These are phyloP conservation scores for Liopterus haemorrhoidalis DNA, from an alignment of 2,888 invertebrate genomes.

Conservation along the genomic window DNA sequence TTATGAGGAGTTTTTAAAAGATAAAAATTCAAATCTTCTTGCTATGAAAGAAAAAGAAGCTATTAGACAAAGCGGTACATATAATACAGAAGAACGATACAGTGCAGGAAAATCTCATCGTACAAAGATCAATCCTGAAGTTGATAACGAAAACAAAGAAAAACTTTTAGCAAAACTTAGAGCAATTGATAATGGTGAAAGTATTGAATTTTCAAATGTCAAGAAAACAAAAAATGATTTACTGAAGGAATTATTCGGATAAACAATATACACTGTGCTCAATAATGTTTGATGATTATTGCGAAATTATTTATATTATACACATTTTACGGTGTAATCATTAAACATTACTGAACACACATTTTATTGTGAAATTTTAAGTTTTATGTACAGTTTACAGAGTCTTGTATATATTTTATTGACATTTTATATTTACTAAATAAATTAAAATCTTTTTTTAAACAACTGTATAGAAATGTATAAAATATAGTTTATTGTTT, in stretches of 20 bases:
- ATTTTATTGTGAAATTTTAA: no score
- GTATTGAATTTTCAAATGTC: constrained; percentile 30
- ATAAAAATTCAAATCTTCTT: constrained; percentile 10
- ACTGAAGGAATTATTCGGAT: constrained; percentile 37
- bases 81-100: constrained; percentile 26
- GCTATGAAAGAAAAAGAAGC: constrained; percentile 19
- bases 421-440: no score
- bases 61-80: constrained; percentile 30
- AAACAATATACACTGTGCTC: not conserved
- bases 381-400: no score
- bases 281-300: not conserved
- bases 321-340: not conserved
- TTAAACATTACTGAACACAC: constrained; percentile 1
- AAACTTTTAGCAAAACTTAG: constrained; percentile 58
- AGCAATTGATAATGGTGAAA: constrained; percentile 54
- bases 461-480: no score
- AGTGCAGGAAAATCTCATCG: constrained; percentile 31
- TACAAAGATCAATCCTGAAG: constrained; percentile 29
- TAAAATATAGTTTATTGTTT: no score
- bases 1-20: constrained; percentile 9
- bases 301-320: not conserved
- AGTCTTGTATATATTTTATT: no score
- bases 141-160: constrained; percentile 47
- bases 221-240: constrained; percentile 32
- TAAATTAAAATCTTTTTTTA: no score